Percentiles rank a stretch among this genome's conserved stretches.
These are phyloP conservation scores for Synanthedon formicaeformis DNA, from an alignment of 2,888 invertebrate genomes.

Conservation along the genomic window DNA sequence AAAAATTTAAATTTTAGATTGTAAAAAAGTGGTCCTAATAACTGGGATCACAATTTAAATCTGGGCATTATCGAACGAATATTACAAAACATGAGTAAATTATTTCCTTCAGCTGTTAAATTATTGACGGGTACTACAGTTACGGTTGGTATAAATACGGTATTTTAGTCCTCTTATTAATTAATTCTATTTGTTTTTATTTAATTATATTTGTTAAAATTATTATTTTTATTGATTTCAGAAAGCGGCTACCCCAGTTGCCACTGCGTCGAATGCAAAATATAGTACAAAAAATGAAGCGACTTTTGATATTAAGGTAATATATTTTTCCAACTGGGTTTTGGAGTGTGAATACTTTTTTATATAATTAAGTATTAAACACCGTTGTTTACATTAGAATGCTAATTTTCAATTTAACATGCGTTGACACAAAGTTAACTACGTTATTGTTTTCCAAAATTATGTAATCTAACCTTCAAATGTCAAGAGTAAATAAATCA, in stretches of 20 bases:
- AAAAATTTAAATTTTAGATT: neutral
- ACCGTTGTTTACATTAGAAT: too few relatives aligned
- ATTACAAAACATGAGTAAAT: constrained; percentile 49
- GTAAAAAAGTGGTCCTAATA: constrained; percentile 22
- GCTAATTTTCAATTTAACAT: too few relatives aligned
- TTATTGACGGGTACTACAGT: constrained; percentile 38
- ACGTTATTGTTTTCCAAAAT: constrained; percentile 18
- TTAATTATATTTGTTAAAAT: neutral
- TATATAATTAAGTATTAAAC: too few relatives aligned
- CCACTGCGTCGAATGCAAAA: constrained; percentile 53
- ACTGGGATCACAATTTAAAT: constrained; percentile 18
- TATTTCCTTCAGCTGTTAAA: constrained; percentile 47
- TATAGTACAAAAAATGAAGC: constrained; percentile 73
- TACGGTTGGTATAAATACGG: constrained; percentile 30
- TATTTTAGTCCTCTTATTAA: constrained; percentile 4
- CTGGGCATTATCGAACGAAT: constrained; percentile 47
- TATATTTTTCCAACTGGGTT: neutral
- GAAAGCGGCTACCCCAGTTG: constrained; percentile 46
- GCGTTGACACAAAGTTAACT: too few relatives aligned
- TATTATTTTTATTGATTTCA: constrained; percentile 15
- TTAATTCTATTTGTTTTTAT: neutral
- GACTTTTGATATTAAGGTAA: constrained; percentile 72
- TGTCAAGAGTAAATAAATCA: constrained; percentile 32
- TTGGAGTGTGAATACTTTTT: too few relatives aligned
- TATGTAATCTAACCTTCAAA: constrained; percentile 66